phyloP scores from a whole-genome alignment of 2,888 invertebrate genomes.

The Hoplodrina blanda region DNA sequence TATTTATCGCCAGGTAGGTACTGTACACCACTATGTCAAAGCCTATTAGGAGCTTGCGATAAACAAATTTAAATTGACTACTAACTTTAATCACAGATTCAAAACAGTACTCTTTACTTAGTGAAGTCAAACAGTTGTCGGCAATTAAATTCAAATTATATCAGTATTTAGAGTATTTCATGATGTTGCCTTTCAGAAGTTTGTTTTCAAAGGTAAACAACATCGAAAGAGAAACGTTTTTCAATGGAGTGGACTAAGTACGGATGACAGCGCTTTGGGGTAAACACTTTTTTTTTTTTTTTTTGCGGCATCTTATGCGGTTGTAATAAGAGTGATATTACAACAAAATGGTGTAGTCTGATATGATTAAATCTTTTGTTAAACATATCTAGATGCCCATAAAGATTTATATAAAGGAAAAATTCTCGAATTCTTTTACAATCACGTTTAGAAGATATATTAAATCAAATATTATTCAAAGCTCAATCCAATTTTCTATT shows the following conservation, averaged over 20 bases:
- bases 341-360: too few species aligned
- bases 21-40: neutral
- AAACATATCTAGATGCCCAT: neutral
- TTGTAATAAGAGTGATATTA: too few species aligned
- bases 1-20: too few species aligned
- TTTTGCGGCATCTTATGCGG: too few species aligned
- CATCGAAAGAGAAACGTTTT: neutral
- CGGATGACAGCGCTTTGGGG: too few species aligned
- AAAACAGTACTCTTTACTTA: conserved; percentile 11
- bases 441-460: too few species aligned
- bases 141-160: conserved; percentile 36
- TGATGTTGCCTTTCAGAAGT: conserved; percentile 20
- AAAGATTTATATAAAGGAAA: neutral
- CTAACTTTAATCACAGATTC: conserved; percentile 9
- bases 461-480: neutral
- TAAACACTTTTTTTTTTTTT: too few species aligned
- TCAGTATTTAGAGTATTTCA: conserved; percentile 13
- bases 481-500: neutral
- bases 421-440: neutral
- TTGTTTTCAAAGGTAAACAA: conserved; percentile 14
- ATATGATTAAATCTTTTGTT: neutral
- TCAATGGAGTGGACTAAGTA: neutral
- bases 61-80: conserved; percentile 22
- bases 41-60: neutral
- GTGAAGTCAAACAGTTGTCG: conserved; percentile 18